Evolutionary conservation across 2,888 invertebrate species (phyloP), one percentile per base, ranked within the genome.

Genomic region (Nasonovia ribisnigri): DNA sequence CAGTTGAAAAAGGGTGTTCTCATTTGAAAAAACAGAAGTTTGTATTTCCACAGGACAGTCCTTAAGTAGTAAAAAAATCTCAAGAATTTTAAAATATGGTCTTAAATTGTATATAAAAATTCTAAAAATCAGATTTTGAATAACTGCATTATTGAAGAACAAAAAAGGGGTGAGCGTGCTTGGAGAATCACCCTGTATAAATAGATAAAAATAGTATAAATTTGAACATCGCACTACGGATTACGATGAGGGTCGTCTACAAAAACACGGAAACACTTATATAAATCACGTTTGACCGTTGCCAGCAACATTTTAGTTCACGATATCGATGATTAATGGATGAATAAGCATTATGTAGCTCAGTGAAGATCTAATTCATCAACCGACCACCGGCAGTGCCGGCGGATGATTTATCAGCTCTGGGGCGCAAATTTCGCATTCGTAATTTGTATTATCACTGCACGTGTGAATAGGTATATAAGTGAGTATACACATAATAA

Each of bases 311-410:
- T 67, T 88, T 88, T 42, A 48, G 48, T 77, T 92, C 77, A 88
- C 92, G 67, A 88, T 89, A 84, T 89, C 29, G 84, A 92, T 84
- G 89, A 92, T 92, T 88, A 94, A 94, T 77, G 91, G 29, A 48
- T 29, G 48, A 67, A 67, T 60, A 48, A 43, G n/a, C 51, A 51
- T 46, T 8, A 5, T 84, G 8, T 29, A 13, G 10, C 36, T 29
- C 48, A 36, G 86, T 43, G 67, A 67, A 51, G 67, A 88, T 92
- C 29, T 29, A 88, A 88, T 88, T 92, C 67, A 77, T 87, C 54
- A 84, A 54, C 91, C 51, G 29, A 43, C 42, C 43, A 20, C 29
- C n/a, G 3, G 26, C 46, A 24, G 36, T 26, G 36, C 36, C 13
- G n/a, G n/a, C 87, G 26, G 48, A 92, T 88, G 67, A 92, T 92